These are phyloP conservation scores for Gonatopus flavifemur DNA, from an alignment of 1,140 invertebrate species.

Conservation along the genomic window DNA sequence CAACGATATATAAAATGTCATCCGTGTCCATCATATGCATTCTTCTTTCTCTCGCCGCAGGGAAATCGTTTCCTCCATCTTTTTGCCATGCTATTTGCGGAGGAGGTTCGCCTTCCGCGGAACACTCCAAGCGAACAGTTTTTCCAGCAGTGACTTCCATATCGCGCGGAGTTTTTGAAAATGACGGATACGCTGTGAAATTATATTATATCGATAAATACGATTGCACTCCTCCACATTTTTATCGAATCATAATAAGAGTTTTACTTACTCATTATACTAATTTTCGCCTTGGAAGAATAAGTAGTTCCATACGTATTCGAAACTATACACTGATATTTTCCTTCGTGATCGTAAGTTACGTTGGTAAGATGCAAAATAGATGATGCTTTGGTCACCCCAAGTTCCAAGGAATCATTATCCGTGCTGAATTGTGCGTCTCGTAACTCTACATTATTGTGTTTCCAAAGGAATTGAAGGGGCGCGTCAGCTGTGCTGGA, in stretches of 20 bases:
- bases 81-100: slow-evolving; percentile 93
- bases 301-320: slow-evolving; percentile 90
- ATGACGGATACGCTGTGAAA: slow-evolving; percentile 78
- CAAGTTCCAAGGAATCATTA: slow-evolving; percentile 46
- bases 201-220: background rate
- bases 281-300: slow-evolving; percentile 82
- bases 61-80: slow-evolving; percentile 93
- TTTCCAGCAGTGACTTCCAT: slow-evolving; percentile 81
- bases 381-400: slow-evolving; percentile 66
- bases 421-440: slow-evolving; percentile 42
- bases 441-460: slow-evolving; percentile 78
- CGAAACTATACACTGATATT: slow-evolving; percentile 90
- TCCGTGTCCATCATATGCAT: slow-evolving; percentile 92
- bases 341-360: slow-evolving; percentile 76
- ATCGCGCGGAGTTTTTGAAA: slow-evolving; percentile 82
- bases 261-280: slow-evolving; percentile 75
- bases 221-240: background rate
- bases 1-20: slow-evolving; percentile 88
- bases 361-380: slow-evolving; percentile 73
- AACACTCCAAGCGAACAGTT: slow-evolving; percentile 88
- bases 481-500: slow-evolving; percentile 63
- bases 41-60: slow-evolving; percentile 87
- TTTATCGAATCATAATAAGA: too few species aligned
- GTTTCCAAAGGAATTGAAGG: slow-evolving; percentile 81
- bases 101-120: slow-evolving; percentile 82